Evolutionary conservation across 2,888 invertebrate species (phyloP).

Genomic region (Hypomecis punctinalis): DNA sequence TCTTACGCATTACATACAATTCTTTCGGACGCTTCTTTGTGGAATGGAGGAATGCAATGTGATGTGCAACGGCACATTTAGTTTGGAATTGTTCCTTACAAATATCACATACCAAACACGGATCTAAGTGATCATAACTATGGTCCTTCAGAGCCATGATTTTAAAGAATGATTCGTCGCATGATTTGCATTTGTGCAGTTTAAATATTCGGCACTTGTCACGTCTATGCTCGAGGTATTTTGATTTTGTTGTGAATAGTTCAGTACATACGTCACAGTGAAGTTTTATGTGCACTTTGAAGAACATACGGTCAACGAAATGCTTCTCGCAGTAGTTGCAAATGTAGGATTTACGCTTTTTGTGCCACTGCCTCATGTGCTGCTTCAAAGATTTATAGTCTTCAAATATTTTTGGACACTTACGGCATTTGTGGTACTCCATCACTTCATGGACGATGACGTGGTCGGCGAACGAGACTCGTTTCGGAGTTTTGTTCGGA

Average conservation of each 20-base stretch:
- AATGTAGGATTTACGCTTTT: conserved; percentile 75
- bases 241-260: conserved; percentile 55
- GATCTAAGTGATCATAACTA: conserved; percentile 62
- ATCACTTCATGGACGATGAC: conserved; percentile 71
- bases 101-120: conserved; percentile 65
- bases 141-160: conserved; percentile 76
- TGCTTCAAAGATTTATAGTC: conserved; percentile 59
- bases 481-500: conserved; percentile 58
- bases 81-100: conserved; percentile 70
- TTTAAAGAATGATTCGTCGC: conserved; percentile 58
- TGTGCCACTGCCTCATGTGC: conserved; percentile 67
- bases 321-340: conserved; percentile 73
- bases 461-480: conserved; percentile 73
- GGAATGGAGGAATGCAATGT: conserved; percentile 66
- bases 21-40: conserved; percentile 52
- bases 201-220: conserved; percentile 60
- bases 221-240: conserved; percentile 61
- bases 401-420: conserved; percentile 71
- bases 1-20: conserved; percentile 56
- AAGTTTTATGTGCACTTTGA: conserved; percentile 75
- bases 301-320: conserved; percentile 71
- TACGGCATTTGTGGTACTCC: conserved; percentile 73
- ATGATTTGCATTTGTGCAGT: conserved; percentile 64
- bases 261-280: conserved; percentile 69
- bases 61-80: conserved; percentile 68